These are phyloP conservation scores for Vireo altiloquus DNA, from an alignment of 2,113 vertebrate genomes.

Conservation along the genomic window DNA sequence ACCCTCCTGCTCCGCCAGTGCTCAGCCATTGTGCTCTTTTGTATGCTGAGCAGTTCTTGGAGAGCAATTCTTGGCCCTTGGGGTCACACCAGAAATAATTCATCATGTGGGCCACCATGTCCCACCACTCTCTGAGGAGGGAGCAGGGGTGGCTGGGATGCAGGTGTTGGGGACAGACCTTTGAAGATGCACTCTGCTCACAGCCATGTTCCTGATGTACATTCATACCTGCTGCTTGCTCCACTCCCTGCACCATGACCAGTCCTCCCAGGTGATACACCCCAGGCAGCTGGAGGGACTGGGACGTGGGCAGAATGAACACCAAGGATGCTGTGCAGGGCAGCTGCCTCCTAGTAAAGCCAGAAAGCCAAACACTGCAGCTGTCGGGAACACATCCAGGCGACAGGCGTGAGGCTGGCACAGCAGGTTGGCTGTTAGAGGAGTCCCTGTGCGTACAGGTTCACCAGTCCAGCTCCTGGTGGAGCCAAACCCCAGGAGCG, in stretches of 20 bases:
- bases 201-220: not conserved
- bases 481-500: not conserved
- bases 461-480: not conserved
- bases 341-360: not conserved
- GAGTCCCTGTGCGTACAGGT: conserved; percentile 3
- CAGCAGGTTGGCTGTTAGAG: not conserved
- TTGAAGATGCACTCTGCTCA: not conserved
- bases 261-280: not conserved
- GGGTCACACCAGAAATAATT: not conserved
- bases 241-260: not conserved
- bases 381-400: not conserved
- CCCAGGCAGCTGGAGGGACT: not conserved
- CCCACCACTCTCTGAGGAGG: not conserved
- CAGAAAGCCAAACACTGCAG: not conserved
- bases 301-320: not conserved
- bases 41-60: not conserved
- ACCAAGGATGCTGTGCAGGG: not conserved
- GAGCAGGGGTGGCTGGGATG: not conserved
- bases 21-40: not conserved
- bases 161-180: not conserved
- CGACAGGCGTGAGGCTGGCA: not conserved
- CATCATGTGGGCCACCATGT: fast-evolving
- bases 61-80: not conserved
- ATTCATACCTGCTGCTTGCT: not conserved
- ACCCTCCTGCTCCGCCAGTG: fast-evolving